Percentiles rank a stretch among this genome's conserved stretches.
Evolutionary conservation across 2,888 invertebrate genomes (phyloP).

Genomic region (Cryptocephalus primarius): DNA sequence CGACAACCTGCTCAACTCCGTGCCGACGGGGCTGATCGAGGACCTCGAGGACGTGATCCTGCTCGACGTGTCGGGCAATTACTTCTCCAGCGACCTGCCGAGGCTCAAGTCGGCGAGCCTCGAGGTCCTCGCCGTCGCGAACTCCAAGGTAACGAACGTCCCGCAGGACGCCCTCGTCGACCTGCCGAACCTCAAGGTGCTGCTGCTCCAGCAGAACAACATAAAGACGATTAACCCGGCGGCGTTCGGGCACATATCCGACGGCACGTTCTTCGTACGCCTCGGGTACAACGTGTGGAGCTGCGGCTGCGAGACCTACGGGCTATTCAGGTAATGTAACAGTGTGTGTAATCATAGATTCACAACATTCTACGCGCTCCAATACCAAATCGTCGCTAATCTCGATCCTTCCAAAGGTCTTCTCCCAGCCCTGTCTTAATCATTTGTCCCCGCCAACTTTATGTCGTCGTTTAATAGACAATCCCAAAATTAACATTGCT

Average conservation of each 20-base stretch:
- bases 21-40: slow-evolving; percentile 24
- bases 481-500: no score
- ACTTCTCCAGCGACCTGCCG: slow-evolving; percentile 26
- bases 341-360: no score
- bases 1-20: slow-evolving; percentile 24
- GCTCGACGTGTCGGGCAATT: slow-evolving; percentile 29
- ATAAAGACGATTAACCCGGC: slow-evolving; percentile 22
- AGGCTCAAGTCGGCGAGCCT: slow-evolving; percentile 25
- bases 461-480: no score
- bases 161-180: slow-evolving; percentile 19
- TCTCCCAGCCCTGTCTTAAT: no score
- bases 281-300: slow-evolving; percentile 27
- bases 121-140: slow-evolving; percentile 26
- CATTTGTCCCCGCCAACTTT: no score
- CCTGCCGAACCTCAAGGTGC: slow-evolving; percentile 25
- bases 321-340: slow-evolving; percentile 14
- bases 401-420: no score
- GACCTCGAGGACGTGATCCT: slow-evolving; percentile 24
- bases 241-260: slow-evolving; percentile 18
- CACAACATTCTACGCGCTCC: no score
- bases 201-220: slow-evolving; percentile 30
- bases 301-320: slow-evolving; percentile 25
- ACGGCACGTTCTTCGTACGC: slow-evolving; percentile 18
- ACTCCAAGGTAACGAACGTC: slow-evolving; percentile 25
- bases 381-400: no score